These are phyloP conservation scores for Drosophila paulistorum DNA, from an alignment of 1,140 invertebrate species.

Conservation along the genomic window DNA sequence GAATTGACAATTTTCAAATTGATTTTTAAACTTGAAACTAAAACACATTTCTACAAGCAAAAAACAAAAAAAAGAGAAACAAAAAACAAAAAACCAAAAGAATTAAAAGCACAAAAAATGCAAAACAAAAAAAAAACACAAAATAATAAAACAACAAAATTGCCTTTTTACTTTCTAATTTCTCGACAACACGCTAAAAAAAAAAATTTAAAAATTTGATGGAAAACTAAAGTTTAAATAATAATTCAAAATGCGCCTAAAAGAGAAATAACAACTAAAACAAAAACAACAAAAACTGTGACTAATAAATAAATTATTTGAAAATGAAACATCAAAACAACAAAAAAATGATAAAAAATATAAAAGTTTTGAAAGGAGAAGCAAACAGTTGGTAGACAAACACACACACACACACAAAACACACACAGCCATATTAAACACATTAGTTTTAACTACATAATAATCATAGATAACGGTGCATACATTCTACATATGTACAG, in stretches of 20 bases:
- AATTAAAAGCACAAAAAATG: conserved; percentile 50
- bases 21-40: conserved; percentile 29
- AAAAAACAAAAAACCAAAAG: conserved; percentile 23
- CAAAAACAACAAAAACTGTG: conserved; percentile 59
- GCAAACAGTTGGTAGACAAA: conserved; percentile 25
- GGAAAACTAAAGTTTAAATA: conserved; percentile 26
- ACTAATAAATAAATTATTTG: conserved; percentile 55
- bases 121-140: conserved; percentile 23
- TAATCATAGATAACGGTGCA: conserved; percentile 68
- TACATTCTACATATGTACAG: conserved; percentile 79
- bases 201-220: conserved; percentile 32
- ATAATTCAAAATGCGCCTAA: conserved; percentile 56
- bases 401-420: conserved; percentile 26
- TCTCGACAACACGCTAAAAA: conserved; percentile 71
- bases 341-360: conserved; percentile 22
- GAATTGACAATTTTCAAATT: conserved; percentile 36
- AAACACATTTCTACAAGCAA: conserved; percentile 21
- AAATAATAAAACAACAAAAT: conserved; percentile 72
- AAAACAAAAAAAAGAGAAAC: conserved; percentile 2
- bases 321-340: conserved; percentile 28
- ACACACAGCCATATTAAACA: conserved; percentile 25
- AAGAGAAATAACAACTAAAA: conserved; percentile 16
- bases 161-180: conserved; percentile 78
- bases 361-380: conserved; percentile 21
- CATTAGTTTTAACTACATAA: conserved; percentile 33